Base-by-base conservation (phyloP, 2,113 vertebrate genomes). In the Hyla sarda region DNA sequence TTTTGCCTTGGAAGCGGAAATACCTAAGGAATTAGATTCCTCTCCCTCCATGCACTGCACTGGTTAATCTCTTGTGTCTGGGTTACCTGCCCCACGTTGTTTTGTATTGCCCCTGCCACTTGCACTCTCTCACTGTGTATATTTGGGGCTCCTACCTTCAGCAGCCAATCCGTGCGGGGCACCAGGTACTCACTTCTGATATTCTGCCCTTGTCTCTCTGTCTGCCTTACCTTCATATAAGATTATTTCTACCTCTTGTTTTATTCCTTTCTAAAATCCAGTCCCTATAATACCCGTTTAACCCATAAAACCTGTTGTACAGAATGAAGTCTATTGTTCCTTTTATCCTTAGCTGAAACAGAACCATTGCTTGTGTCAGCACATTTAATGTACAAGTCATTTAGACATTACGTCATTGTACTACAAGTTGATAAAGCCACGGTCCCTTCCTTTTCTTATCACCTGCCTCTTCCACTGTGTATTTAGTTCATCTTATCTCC, bases 171-270 rank as follows among this genome's bases (percentile, higher is more conserved):
- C 78, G 52, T 54, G 69, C 32, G 77, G 85, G 85, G 85, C 85
- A 82, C 67, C 85, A 87, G 85, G 85, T 87, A 87, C 85, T 86
- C 84, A 45, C 62, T 80, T 73, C 76, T 82, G 52, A 82, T 87
- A 82, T 82, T 82, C 76, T 82, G 77, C 71, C 77, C 37, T 88
- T 73, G 11, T 32, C 50, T 83, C 60, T 45, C 32, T 48, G 41
- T 48, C 30, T 78, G 45, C 7, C 30, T 12, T 30, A 65, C 32
- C 25, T 45, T 14, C 25, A 0, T 16, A 3, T 41, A 56, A 16
- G 19, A 19, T 52, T 25, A 34, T 25, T 11, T 50, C 28, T 28
- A 23, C 45, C 25, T 32, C 7, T 23, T 74, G 48, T 83, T 58
- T 41, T 85, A 88, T 90, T 89, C 83, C 88, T 77, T 87, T 28